Percentiles rank a stretch among this genome's conserved stretches.
phyloP scores from a whole-genome alignment of 2,113 vertebrate genomes.

The Dromas ardeola region DNA sequence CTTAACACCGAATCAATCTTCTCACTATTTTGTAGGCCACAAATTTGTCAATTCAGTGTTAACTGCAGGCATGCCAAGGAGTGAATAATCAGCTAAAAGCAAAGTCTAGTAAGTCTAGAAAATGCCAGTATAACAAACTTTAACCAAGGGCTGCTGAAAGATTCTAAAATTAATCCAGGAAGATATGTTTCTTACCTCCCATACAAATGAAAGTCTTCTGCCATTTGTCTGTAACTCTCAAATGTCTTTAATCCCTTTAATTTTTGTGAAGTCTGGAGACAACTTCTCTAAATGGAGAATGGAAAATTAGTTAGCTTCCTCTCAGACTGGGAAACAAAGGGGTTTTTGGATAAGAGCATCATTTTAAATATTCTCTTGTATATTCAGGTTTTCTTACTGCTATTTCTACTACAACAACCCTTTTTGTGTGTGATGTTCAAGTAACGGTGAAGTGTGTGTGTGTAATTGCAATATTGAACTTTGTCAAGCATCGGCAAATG shows the following conservation, averaged over 20 bases:
- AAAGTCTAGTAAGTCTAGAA: background rate
- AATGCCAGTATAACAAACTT: background rate
- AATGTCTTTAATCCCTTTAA: background rate
- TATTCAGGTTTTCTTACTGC: background rate
- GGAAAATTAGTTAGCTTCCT: background rate
- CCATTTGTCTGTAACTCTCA: background rate
- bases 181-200: background rate
- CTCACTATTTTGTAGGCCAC: background rate
- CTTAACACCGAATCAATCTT: background rate
- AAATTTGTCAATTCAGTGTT: background rate
- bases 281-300: background rate
- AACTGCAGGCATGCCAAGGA: background rate
- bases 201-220: background rate
- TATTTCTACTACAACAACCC: background rate
- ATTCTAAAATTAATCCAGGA: background rate
- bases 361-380: background rate
- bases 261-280: background rate
- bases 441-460: background rate
- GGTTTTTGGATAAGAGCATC: background rate
- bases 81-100: background rate
- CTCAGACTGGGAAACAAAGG: background rate
- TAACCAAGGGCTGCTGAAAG: background rate
- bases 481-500: background rate
- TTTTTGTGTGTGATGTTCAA: background rate
- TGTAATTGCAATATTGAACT: background rate